These are phyloP conservation scores for Spinus olivaceus DNA, from an alignment of 2,797 vertebrate species.

Conservation along the genomic window DNA sequence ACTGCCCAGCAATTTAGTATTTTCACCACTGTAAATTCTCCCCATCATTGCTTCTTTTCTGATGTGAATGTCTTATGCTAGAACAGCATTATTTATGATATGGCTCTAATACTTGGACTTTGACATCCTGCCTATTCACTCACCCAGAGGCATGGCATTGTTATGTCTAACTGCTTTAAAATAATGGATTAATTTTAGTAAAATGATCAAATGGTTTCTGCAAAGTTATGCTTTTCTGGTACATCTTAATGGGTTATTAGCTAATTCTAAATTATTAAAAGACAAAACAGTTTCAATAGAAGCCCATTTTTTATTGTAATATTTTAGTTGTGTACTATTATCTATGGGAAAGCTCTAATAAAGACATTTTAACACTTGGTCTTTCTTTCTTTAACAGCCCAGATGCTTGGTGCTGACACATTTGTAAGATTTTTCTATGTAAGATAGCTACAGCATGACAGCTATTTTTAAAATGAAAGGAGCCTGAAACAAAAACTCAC, in stretches of 20 bases:
- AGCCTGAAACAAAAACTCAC: neutral
- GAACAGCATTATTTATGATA: neutral
- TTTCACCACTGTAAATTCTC: neutral
- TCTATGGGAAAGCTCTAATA: neutral
- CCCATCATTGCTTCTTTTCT: neutral
- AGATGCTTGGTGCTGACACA: slow-evolving; percentile 29
- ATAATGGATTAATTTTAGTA: slow-evolving; percentile 12
- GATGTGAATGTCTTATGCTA: neutral
- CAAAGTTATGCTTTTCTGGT: neutral
- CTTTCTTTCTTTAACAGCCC: slow-evolving; percentile 22
- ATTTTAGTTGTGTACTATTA: neutral
- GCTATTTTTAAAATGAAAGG: slow-evolving; percentile 22
- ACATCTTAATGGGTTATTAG: neutral
- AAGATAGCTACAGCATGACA: slow-evolving; percentile 7
- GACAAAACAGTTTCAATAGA: neutral
- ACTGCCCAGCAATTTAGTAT: neutral
- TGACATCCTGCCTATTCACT: slow-evolving; percentile 7
- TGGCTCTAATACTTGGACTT: neutral
- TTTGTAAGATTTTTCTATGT: slow-evolving; percentile 3
- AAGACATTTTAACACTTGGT: neutral
- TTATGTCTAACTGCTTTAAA: neutral
- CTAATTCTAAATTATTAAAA: neutral
- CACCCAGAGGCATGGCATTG: neutral
- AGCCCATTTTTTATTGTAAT: neutral
- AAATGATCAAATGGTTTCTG: neutral